These are phyloP conservation scores for Hylyphantes graminicola DNA, from an alignment of 1,140 invertebrate species.

Conservation along the genomic window DNA sequence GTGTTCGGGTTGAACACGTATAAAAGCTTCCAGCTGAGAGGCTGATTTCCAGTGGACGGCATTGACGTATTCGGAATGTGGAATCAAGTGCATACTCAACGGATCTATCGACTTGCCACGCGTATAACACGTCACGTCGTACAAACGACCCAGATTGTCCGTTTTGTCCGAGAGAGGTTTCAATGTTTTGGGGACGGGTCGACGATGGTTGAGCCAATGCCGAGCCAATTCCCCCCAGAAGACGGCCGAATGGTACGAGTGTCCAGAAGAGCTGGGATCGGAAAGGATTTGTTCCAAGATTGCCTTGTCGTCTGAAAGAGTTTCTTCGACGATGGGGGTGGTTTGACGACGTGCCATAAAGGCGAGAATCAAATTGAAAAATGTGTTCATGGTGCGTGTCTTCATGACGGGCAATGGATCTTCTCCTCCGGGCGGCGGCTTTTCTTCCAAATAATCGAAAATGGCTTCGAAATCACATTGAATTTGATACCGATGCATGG, in stretches of 20 bases:
- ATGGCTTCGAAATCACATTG: constrained; percentile 7
- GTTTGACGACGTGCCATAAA: not conserved
- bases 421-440: too few relatives aligned
- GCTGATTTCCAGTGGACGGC: not conserved
- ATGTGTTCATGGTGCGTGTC: not conserved
- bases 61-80: constrained; percentile 15
- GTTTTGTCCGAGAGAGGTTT: not conserved
- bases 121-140: not conserved
- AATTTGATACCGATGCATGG: constrained; percentile 2
- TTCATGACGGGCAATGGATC: not conserved
- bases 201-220: not conserved
- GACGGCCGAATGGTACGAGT: not conserved
- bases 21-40: not conserved
- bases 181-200: constrained; percentile 9
- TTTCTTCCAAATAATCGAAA: not conserved
- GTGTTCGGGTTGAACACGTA: not conserved
- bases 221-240: constrained; percentile 41
- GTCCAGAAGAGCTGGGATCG: not conserved
- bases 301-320: not conserved
- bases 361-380: not conserved
- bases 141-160: not conserved
- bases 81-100: not conserved
- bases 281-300: not conserved
- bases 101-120: not conserved
- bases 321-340: not conserved